These are phyloP conservation scores for Camponotus vicinus DNA, from an alignment of 1,140 invertebrate species.

Conservation along the genomic window DNA sequence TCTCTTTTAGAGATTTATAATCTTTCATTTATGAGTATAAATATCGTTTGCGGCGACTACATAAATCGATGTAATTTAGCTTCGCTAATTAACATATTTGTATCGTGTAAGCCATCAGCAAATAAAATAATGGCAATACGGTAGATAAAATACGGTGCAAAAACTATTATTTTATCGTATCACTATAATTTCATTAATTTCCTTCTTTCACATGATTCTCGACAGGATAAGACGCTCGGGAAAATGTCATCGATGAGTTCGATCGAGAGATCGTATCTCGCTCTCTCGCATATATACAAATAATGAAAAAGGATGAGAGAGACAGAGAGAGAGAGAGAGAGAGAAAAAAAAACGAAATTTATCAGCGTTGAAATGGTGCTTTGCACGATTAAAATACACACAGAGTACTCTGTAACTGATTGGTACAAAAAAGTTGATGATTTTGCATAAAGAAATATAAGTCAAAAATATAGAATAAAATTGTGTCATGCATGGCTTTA, in stretches of 20 bases:
- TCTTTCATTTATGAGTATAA: neutral
- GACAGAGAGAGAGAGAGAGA: neutral
- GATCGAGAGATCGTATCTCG: neutral
- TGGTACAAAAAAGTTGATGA: too few relatives aligned
- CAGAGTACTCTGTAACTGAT: too few relatives aligned
- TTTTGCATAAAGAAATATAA: too few relatives aligned
- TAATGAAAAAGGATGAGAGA: slow-evolving; percentile 53
- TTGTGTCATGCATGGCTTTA: too few relatives aligned
- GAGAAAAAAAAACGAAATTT: neutral
- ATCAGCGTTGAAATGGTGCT: slow-evolving; percentile 38
- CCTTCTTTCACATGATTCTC: neutral
- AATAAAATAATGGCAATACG: neutral
- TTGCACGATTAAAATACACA: slow-evolving; percentile 40
- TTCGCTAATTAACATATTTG: neutral
- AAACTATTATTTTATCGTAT: neutral
- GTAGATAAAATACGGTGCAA: neutral
- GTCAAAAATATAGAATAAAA: too few relatives aligned
- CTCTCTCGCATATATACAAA: slow-evolving; percentile 37
- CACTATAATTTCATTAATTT: neutral
- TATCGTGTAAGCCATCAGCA: neutral
- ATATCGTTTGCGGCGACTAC: neutral
- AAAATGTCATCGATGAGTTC: neutral
- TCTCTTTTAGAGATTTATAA: neutral
- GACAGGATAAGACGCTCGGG: neutral
- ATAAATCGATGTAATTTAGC: neutral